phyloP scores from a whole-genome alignment of 2,888 invertebrate genomes.

The Lithophane ornitopus region DNA sequence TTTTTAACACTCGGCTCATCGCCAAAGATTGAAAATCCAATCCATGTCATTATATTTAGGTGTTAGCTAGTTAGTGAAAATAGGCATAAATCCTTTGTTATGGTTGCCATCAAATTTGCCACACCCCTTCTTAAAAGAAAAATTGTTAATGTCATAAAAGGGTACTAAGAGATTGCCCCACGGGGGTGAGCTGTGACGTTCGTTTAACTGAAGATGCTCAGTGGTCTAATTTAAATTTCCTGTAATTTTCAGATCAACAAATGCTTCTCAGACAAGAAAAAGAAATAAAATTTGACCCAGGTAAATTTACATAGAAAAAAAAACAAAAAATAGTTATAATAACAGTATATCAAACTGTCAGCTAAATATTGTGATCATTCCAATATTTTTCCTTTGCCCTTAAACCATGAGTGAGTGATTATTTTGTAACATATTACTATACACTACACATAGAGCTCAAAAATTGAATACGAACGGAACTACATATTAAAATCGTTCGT shows the following conservation, averaged over 20 bases:
- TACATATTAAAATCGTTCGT: conserved; percentile 11
- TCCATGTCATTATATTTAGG: too few species aligned
- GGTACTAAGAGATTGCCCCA: background rate
- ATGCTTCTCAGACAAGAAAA: background rate
- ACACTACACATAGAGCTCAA: background rate
- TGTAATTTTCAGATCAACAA: background rate
- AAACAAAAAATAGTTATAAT: background rate
- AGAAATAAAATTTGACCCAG: background rate
- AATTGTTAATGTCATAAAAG: background rate
- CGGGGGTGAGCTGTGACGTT: background rate
- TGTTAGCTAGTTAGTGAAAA: too few species aligned
- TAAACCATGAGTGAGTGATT: background rate
- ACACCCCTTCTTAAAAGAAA: too few species aligned
- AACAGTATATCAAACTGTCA: background rate
- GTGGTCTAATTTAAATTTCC: background rate
- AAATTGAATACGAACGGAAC: background rate
- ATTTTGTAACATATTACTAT: background rate
- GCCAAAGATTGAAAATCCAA: too few species aligned
- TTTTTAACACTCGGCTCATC: too few species aligned
- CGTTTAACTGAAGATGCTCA: background rate
- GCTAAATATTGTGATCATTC: background rate
- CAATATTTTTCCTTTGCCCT: background rate
- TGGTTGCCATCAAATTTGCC: background rate
- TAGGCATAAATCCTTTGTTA: background rate
- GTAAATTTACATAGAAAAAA: background rate